Evolutionary conservation across 2,113 vertebrate genomes (phyloP), one percentile per base, ranked within the genome.

Genomic region (Arizona elegans): DNA sequence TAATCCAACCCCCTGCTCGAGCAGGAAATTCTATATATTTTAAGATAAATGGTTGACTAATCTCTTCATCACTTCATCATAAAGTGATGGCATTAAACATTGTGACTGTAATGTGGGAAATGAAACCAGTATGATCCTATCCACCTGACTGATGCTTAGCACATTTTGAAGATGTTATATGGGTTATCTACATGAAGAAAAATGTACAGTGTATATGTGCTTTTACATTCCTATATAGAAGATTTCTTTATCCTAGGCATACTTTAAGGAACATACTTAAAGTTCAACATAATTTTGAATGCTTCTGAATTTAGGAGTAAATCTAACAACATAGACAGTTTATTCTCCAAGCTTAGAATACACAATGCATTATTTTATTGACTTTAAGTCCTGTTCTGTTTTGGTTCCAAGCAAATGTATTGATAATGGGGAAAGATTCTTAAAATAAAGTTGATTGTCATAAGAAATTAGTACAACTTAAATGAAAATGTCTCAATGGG

Each of bases 381-480:
- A 90, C 86, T 86, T 94, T 90, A 93, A 92, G 1, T 38, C 95
- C 53, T 93, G 91, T 33, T 87, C 29, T 70, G 29, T 70, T 33
- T 5, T 70, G 15, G 65, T 70, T 70, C 29, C n/a, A 91, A 94
- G 87, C 94, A 94, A 95, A 90, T 70, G 52, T 90, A 87, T 86
- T 86, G 91, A 92, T 33, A 2, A 38, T 58, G 93, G 50, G 58
- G 56, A 90, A 93, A 53, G 90, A 94, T 93, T 91, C 94, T 95
- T 95, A 92, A 93, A 94, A 92, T 87, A 94, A 92, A 94, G 88
- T 90, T 90, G 86, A 62, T 85, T 95, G 90, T 96, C 91, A 90
- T 81, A 90, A 95, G 92, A 93, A 91, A 94, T 96, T 96, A 95
- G 62, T 95, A 87, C 95, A 93, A 93, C 75, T 91, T 92, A 94